Percentiles rank a stretch among this genome's conserved stretches.
Conservation (phyloP, 2,797 vertebrate species). For the Allobates femoralis region DNA sequence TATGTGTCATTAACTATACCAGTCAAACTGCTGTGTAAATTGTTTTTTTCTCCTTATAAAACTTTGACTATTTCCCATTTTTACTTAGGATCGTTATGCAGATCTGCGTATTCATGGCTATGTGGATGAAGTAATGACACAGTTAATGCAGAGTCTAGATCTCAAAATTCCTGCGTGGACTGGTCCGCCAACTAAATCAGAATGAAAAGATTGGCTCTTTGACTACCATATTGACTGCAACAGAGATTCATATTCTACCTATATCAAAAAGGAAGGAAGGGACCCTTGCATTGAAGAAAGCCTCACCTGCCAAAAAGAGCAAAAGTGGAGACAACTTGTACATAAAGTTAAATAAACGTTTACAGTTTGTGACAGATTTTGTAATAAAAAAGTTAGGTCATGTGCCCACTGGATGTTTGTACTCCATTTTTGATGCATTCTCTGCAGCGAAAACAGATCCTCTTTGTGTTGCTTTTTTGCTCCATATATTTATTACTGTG, state of each 20-base stretch:
- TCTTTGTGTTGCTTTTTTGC: too few relatives aligned
- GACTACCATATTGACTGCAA: neutral
- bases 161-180: conserved; percentile 89
- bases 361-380: too few relatives aligned
- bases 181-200: conserved; percentile 72
- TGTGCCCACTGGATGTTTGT: too few relatives aligned
- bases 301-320: conserved; percentile 65
- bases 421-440: too few relatives aligned
- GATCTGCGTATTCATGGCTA: conserved; percentile 88
- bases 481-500: too few relatives aligned
- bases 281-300: conserved; percentile 28
- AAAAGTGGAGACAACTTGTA: conserved; percentile 70
- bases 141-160: conserved; percentile 86
- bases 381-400: too few relatives aligned
- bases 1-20: neutral
- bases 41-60: too few relatives aligned
- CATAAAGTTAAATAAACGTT: conserved; percentile 68
- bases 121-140: conserved; percentile 89
- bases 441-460: too few relatives aligned
- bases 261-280: conserved; percentile 10
- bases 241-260: neutral
- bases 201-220: neutral
- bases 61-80: neutral
- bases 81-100: conserved; percentile 86
- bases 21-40: neutral